Evolutionary conservation across 2,888 invertebrate species (phyloP).

Genomic region (Mimumesa dahlbomi): DNA sequence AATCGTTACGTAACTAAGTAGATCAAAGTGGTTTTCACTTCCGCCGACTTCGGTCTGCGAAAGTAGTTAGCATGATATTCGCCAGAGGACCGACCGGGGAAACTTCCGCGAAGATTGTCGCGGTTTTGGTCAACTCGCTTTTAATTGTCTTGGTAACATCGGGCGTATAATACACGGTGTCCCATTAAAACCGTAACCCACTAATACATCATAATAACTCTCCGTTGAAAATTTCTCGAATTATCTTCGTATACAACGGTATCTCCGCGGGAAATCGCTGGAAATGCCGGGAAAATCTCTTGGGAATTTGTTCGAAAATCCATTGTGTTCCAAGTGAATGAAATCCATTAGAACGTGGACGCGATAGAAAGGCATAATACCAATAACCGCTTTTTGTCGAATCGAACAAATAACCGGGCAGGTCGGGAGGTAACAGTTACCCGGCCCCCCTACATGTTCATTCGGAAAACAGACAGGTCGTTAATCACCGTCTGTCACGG

Average conservation of each 20-base stretch:
- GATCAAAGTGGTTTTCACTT: slow-evolving; percentile 57
- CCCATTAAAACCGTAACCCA: too few relatives aligned
- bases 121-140: slow-evolving; percentile 11
- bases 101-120: slow-evolving; percentile 38
- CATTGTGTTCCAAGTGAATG: too few relatives aligned
- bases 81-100: slow-evolving; percentile 7
- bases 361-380: neutral
- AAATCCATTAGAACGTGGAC: too few relatives aligned
- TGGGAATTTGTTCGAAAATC: too few relatives aligned
- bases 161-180: too few relatives aligned
- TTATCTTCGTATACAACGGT: too few relatives aligned
- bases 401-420: slow-evolving; percentile 16
- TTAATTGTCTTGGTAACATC: too few relatives aligned
- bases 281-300: too few relatives aligned
- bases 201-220: too few relatives aligned
- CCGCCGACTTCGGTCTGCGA: slow-evolving; percentile 14
- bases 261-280: too few relatives aligned
- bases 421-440: slow-evolving; percentile 24
- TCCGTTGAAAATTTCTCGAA: too few relatives aligned
- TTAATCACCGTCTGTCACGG: slow-evolving; percentile 51
- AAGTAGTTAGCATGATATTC: slow-evolving; percentile 30
- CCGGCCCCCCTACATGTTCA: slow-evolving; percentile 34
- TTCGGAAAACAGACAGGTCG: slow-evolving; percentile 43
- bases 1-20: slow-evolving; percentile 55
- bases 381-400: slow-evolving; percentile 1